phyloP scores from a whole-genome alignment of 2,113 vertebrate genomes.

The Paradoxurus hermaphroditus region DNA sequence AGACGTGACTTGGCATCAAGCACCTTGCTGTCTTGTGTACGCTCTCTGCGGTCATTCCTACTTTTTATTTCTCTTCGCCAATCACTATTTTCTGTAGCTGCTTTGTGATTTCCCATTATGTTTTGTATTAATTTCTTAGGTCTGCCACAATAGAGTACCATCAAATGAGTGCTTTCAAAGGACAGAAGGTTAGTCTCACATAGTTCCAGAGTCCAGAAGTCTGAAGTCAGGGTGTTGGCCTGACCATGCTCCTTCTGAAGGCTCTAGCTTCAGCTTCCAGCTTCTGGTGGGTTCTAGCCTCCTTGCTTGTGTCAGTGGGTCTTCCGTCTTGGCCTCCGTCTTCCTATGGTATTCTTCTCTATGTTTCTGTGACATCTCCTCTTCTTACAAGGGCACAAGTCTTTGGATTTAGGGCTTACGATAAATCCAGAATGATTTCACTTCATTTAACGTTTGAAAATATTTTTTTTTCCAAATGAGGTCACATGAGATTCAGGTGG shows the following conservation, averaged over 20 bases:
- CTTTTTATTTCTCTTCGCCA: background rate
- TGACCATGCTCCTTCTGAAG: background rate
- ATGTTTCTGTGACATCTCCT: background rate
- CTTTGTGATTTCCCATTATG: background rate
- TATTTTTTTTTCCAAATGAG: background rate
- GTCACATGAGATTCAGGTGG: background rate
- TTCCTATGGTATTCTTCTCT: background rate
- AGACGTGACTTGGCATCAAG: background rate
- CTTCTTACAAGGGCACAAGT: background rate
- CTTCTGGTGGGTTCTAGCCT: background rate
- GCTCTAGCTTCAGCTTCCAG: background rate
- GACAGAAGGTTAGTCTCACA: background rate
- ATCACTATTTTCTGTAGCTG: background rate
- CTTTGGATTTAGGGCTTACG: background rate
- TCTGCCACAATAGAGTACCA: background rate
- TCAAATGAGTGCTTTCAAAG: background rate
- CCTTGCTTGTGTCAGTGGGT: background rate
- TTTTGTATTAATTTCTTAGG: background rate
- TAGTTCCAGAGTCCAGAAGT: background rate
- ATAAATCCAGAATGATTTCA: background rate
- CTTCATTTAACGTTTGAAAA: background rate
- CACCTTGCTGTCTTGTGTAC: background rate
- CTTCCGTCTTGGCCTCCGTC: background rate
- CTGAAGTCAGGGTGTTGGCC: background rate
- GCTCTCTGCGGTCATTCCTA: background rate